phyloP scores from a whole-genome alignment of 2,888 invertebrate species.

The Pomacea canaliculata region DNA sequence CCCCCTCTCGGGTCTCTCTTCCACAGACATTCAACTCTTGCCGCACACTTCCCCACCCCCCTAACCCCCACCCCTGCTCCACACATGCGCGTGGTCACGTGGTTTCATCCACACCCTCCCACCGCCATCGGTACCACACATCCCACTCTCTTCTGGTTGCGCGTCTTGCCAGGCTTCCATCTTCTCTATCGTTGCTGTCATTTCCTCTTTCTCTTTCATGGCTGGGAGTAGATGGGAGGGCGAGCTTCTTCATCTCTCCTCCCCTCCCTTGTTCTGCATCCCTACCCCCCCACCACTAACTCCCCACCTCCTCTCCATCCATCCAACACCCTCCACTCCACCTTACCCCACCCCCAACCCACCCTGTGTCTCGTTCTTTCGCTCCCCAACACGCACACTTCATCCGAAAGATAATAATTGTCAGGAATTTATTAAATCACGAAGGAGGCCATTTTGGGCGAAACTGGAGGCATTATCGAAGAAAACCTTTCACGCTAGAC shows the following conservation, averaged over 20 bases:
- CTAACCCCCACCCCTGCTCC: not conserved
- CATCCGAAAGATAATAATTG: slow-evolving; percentile 28
- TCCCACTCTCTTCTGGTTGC: not conserved
- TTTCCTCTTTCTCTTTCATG: not conserved
- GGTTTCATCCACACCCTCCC: not conserved
- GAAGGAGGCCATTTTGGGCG: not conserved
- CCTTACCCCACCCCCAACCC: not conserved
- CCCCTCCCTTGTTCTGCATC: not conserved
- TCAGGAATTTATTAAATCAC: slow-evolving; percentile 27
- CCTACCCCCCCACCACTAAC: not conserved
- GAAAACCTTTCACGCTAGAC: slow-evolving; percentile 14
- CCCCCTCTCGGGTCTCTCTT: not conserved
- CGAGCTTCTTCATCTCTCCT: too few species aligned
- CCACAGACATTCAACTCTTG: slow-evolving; percentile 1
- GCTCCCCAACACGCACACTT: slow-evolving; percentile 23
- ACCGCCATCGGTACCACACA: not conserved
- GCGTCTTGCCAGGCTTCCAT: not conserved
- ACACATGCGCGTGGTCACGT: not conserved
- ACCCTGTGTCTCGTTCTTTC: slow-evolving; percentile 8
- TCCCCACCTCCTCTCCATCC: too few species aligned
- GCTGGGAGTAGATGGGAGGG: not conserved
- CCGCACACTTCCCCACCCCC: not conserved
- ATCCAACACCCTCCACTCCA: not conserved
- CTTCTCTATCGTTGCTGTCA: not conserved
- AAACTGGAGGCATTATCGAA: slow-evolving; percentile 15